These are phyloP conservation scores for Saguinus imperator DNA, from an alignment of 2,113 vertebrate genomes.

Conservation along the genomic window DNA sequence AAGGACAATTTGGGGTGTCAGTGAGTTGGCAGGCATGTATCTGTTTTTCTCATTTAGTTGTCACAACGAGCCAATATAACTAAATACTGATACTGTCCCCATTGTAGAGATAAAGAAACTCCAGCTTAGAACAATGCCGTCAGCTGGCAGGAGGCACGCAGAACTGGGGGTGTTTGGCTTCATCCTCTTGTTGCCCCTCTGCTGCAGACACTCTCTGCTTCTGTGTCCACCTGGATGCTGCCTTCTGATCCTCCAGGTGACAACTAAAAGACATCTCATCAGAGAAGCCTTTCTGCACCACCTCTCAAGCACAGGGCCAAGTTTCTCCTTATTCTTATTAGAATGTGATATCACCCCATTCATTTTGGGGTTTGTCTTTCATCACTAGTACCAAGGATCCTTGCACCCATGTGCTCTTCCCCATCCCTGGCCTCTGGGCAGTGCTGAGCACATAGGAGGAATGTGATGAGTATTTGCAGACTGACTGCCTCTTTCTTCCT, in stretches of 20 bases:
- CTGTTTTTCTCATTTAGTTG: background rate
- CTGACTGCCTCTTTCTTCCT: background rate
- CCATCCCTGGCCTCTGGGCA: accelerated
- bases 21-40: accelerated
- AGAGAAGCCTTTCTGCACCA: background rate
- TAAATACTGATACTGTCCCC: no score
- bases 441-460: accelerated
- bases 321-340: background rate
- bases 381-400: background rate
- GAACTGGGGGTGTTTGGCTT: accelerated
- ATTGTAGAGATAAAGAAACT: background rate
- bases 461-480: background rate
- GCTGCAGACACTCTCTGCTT: no score
- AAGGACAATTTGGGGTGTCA: background rate
- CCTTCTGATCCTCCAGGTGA: background rate
- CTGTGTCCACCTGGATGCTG: background rate
- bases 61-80: background rate
- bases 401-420: no score
- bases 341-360: accelerated
- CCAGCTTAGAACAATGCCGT: background rate
- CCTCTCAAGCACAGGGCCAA: background rate
- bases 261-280: background rate
- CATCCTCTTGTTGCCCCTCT: background rate
- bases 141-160: background rate
- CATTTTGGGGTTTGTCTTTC: background rate